Conservation (phyloP, 2,113 vertebrate species). For the Tinamus guttatus region DNA sequence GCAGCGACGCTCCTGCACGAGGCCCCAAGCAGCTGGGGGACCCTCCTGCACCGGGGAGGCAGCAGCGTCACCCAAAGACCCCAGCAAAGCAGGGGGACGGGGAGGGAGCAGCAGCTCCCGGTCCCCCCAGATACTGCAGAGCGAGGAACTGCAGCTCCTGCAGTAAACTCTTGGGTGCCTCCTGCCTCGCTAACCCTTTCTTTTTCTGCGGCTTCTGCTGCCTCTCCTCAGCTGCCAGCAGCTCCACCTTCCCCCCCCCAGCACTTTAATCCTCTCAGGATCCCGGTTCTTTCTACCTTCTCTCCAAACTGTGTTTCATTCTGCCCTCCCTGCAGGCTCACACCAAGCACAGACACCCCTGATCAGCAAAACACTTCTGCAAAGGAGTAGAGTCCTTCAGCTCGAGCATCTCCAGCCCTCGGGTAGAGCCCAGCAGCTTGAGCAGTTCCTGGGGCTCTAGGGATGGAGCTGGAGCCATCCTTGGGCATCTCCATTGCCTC, state of each 20-base stretch:
- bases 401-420: accelerated
- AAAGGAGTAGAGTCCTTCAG: no score
- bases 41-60: background rate
- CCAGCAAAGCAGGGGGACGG: no score
- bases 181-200: background rate
- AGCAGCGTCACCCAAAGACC: background rate
- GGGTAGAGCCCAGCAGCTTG: accelerated
- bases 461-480: background rate
- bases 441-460: background rate
- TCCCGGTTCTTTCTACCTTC: accelerated
- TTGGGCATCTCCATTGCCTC: no score
- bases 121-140: background rate
- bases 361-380: background rate
- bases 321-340: background rate
- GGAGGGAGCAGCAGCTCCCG: background rate
- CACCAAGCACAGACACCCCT: no score
- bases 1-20: background rate
- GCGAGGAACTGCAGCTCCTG: background rate
- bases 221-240: background rate
- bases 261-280: background rate
- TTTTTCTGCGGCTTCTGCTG: no score
- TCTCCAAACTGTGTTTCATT: accelerated
- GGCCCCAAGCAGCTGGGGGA: no score
- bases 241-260: background rate
- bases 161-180: background rate